These are phyloP conservation scores for Sardina pilchardus DNA, from an alignment of 2,113 vertebrate genomes.

Conservation along the genomic window DNA sequence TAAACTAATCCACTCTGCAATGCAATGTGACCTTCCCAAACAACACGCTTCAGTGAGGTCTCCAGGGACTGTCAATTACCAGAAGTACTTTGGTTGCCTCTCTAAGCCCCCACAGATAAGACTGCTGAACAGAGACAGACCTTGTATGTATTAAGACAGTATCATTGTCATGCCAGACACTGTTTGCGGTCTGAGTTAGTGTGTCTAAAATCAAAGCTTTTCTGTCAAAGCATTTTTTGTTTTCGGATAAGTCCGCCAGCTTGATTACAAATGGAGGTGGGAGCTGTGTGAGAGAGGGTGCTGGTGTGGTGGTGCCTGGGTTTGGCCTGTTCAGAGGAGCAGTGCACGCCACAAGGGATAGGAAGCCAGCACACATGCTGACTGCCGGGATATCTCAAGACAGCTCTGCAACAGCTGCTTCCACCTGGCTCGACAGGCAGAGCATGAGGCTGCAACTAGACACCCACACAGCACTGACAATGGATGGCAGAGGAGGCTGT, in stretches of 20 bases:
- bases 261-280: not conserved
- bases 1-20: not conserved
- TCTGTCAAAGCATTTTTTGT: not conserved
- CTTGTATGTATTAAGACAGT: not conserved
- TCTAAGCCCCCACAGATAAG: not conserved
- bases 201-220: not conserved
- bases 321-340: not conserved
- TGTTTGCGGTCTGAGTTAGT: not conserved
- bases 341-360: not conserved
- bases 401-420: conserved; percentile 5
- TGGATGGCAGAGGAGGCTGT: not conserved
- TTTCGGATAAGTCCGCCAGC: not conserved
- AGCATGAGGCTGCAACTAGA: not conserved
- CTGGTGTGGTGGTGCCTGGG: not conserved
- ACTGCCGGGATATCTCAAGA: not conserved
- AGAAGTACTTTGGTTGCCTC: not conserved
- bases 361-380: not conserved
- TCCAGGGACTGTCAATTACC: not conserved
- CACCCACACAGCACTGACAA: conserved; percentile 7
- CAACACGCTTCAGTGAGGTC: not conserved
- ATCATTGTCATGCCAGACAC: not conserved
- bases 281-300: not conserved
- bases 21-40: not conserved
- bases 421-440: not conserved
- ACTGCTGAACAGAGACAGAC: not conserved